phyloP scores from a whole-genome alignment of 2,797 vertebrate species.

The Uromys caudimaculatus region DNA sequence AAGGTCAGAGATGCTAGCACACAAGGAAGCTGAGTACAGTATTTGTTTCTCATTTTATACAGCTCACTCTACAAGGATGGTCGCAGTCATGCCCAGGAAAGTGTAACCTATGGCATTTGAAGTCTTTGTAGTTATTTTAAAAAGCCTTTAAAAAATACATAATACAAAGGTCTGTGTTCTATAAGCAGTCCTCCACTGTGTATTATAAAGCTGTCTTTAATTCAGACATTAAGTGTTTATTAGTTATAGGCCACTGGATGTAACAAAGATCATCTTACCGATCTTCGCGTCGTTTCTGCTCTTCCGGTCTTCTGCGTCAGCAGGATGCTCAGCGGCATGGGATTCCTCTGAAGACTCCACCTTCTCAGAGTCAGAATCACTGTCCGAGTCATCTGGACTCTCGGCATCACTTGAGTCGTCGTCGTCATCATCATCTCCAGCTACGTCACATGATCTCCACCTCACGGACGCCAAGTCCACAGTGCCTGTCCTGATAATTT shows the following conservation, averaged over 20 bases:
- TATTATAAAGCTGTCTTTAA: neutral
- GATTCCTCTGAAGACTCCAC: conserved; percentile 84
- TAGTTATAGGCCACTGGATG: conserved; percentile 90
- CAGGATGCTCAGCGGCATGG: conserved; percentile 82
- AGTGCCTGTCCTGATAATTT: conserved; percentile 95
- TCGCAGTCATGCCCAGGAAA: neutral
- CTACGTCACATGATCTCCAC: conserved; percentile 85
- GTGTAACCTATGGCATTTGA: neutral
- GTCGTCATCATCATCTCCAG: conserved; percentile 75
- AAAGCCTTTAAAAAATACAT: neutral
- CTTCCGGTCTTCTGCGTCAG: conserved; percentile 85
- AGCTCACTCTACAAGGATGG: neutral
- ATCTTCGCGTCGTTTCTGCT: conserved; percentile 91
- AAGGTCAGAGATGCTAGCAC: neutral
- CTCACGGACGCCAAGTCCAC: conserved; percentile 96
- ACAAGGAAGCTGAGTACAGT: neutral
- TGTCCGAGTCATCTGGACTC: conserved; percentile 87
- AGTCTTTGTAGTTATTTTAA: neutral
- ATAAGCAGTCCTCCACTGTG: neutral
- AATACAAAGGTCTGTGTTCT: neutral
- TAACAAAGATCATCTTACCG: conserved; percentile 93
- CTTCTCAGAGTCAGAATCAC: conserved; percentile 87
- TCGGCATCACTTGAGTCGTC: conserved; percentile 85
- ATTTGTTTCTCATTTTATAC: neutral
- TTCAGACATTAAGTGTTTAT: conserved; percentile 85